Base-by-base conservation (phyloP, 2,888 invertebrate genomes). In the Chrysotoxum bicinctum region DNA sequence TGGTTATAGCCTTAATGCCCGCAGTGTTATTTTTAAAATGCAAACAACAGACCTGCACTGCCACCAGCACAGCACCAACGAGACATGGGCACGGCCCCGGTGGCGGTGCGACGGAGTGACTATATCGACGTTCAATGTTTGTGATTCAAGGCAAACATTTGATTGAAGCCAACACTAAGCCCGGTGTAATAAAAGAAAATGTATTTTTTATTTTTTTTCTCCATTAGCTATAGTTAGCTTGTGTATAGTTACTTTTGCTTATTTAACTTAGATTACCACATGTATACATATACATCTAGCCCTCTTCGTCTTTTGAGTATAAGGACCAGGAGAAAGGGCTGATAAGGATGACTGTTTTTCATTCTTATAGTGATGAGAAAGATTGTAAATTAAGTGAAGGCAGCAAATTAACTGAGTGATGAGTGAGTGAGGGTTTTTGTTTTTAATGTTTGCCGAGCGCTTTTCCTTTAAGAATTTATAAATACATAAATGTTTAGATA, bases 101-200 rank as follows among this genome's bases (percentile, higher is more conserved):
- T 23, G 50, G 26, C 12, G 12, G 43, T 60, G 23, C 58, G 21
- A 12, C 9, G 10, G 3, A 56, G 56, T 32, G 35, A 14, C 14
- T 12, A 58, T 60, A 43, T 16, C 43, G 68, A 58, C 50, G 68
- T 35, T 64, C 56, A 70, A 43, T 74, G 58, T 79, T 74, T 79
- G 80, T 80, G 81, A 70, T 70, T 76, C 50, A 66, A 80, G 70
- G 64, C 81, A 81, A 81, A 81, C 70, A 81, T 76, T 81, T 76
- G 70, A 76, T 81, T 70, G 81, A 72, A 76, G 76, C 14, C 37
- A 62, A 54, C 69, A 56, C 52, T n/a, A 48, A 35, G 26, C 66
- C 14, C 48, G 35, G 66, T 68, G 70, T 70, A 64, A 70, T 76
- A 80, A 80, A 80, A 62, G 48, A 54, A 52, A 50, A 66, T 40